Evolutionary conservation across 1,140 invertebrate species (phyloP).

Genomic region (Meloidogyne floridensis): DNA sequence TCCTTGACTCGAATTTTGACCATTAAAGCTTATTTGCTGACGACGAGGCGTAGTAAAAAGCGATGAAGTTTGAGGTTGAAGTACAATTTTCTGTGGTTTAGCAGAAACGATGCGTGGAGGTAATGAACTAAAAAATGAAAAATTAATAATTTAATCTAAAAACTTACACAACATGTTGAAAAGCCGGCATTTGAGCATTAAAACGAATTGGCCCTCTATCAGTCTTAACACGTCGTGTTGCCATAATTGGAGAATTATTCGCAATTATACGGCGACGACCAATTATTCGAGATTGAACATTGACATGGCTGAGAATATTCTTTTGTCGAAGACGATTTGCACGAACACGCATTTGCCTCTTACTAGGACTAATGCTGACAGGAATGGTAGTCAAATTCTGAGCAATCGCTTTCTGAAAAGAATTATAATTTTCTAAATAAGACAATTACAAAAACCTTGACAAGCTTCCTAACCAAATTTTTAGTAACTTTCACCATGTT

Average conservation of each 20-base stretch:
- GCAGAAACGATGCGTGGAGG: slow-evolving; percentile 1
- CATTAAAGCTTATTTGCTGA: not conserved
- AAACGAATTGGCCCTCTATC: slow-evolving; percentile 5
- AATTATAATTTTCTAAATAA: not conserved
- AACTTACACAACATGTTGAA: slow-evolving; percentile 10
- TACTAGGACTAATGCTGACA: slow-evolving; percentile 5
- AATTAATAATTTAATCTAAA: not conserved
- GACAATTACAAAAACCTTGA: slow-evolving; percentile 29
- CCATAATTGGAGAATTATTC: slow-evolving; percentile 6
- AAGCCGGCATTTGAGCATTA: not conserved
- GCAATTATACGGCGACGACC: slow-evolving; percentile 15
- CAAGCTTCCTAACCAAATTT: slow-evolving; percentile 39
- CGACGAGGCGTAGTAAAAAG: not conserved
- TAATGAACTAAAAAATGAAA: slow-evolving; percentile 10
- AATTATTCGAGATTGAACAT: slow-evolving; percentile 27
- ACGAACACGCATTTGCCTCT: not conserved
- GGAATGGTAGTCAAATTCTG: not conserved
- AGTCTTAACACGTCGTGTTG: not conserved
- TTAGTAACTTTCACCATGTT: slow-evolving; percentile 13
- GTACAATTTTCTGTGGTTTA: not conserved
- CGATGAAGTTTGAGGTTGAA: not conserved
- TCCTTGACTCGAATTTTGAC: not conserved
- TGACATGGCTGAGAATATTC: slow-evolving; percentile 30
- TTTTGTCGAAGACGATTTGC: not conserved
- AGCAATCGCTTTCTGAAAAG: slow-evolving; percentile 21